Base-by-base conservation (phyloP, 1,140 invertebrate genomes). In the Drosophila rufa region DNA sequence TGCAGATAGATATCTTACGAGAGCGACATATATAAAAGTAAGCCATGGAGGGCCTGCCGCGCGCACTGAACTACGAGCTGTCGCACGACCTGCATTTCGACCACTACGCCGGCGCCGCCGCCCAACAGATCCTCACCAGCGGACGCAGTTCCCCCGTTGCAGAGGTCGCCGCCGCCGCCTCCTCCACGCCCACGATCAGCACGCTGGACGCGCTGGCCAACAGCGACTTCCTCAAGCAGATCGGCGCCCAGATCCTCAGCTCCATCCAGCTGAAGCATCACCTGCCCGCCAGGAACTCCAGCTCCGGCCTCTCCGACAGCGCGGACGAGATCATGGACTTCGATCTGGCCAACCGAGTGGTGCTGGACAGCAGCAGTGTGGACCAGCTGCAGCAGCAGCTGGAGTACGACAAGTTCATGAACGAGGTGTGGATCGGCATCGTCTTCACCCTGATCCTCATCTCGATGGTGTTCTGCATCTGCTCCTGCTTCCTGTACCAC, bases 351-450 rank as follows among this genome's bases (percentile, higher is more conserved):
- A 87, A 92, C 59, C 89, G 77, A 47, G 77, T 92, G 15, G 58
- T 91, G 15, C 70, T 92, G 36, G 91, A 92, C 57, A 91, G 91
- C 55, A 74, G 75, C 65, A 85, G 79, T 36, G 82, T 91, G 42
- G 79, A 92, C 57, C 86, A 92, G 42, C 22, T 92, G 57, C 91
- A 92, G 59, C 82, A 91, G 58, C 92, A 92, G 66, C 30, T 92
- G 57, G 92, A 93, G 53, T 92, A 93, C 58, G 92, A 93, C 61
- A 91, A 92, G 51, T 93, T 93, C 64, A 92, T 93, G 89, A 93
- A 93, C 81, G 92, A 93, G 51, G 84, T 93, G 3, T 93, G 92
- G 92, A 93, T 93, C 40, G 92, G 92, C 17, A 84, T 93, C 68
- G 92, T 93, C 22, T 82, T 93, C 27, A 91, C 92, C 3, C 68